phyloP scores from a whole-genome alignment of 2,113 vertebrate species.

The Clarias batrachus region DNA sequence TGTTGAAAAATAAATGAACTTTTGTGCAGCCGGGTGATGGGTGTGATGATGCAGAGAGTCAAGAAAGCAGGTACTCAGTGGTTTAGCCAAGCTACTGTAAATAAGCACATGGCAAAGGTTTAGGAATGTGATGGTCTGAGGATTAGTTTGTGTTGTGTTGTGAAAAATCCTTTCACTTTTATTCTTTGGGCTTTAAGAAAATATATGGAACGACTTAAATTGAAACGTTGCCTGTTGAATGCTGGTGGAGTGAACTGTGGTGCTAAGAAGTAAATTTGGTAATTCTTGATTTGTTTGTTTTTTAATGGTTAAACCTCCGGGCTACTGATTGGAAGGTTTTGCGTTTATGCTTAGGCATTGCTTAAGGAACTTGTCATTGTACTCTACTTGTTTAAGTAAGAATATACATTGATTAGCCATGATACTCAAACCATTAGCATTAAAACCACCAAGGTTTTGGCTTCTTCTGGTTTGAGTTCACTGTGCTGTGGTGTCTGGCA shows the following conservation, averaged over 20 bases:
- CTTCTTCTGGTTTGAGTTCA: too few species aligned
- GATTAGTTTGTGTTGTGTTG: neutral
- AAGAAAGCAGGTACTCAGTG: neutral
- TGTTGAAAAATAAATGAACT: slow-evolving; percentile 9
- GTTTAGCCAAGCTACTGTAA: neutral
- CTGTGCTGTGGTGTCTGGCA: too few species aligned
- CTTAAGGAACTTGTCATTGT: neutral
- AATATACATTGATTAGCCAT: neutral
- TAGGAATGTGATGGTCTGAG: neutral
- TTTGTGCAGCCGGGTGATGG: neutral
- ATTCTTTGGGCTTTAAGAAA: neutral
- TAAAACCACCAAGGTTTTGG: too few species aligned
- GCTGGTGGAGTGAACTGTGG: neutral
- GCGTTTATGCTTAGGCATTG: neutral
- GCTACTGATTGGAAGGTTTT: neutral
- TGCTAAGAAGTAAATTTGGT: neutral
- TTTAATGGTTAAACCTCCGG: neutral
- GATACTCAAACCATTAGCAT: too few species aligned
- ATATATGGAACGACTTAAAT: neutral
- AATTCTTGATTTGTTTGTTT: neutral
- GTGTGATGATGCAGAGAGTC: neutral
- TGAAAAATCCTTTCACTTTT: neutral
- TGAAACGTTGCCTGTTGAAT: neutral
- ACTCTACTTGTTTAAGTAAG: neutral
- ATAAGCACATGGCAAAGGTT: neutral